These are phyloP conservation scores for Carapus acus DNA, from an alignment of 2,797 vertebrate genomes.

Conservation along the genomic window DNA sequence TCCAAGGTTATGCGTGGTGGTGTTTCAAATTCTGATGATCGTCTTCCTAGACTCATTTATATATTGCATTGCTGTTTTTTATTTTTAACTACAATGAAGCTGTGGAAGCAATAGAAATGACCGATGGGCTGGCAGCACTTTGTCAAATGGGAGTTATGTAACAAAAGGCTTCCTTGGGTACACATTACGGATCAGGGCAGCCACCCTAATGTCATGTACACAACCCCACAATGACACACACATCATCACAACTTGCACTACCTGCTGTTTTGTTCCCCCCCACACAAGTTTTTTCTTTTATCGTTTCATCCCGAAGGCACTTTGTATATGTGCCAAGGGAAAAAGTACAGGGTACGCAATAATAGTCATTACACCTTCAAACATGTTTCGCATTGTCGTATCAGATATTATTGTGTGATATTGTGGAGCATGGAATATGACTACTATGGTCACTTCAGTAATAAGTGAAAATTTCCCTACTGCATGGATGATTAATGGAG, in stretches of 20 bases:
- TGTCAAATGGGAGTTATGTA: slow-evolving; percentile 34
- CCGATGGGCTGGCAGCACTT: slow-evolving; percentile 8
- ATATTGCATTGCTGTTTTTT: not conserved
- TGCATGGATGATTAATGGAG: no score
- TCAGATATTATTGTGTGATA: slow-evolving; percentile 1
- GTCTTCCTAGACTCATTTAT: not conserved
- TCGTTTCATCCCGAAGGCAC: not conserved
- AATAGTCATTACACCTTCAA: slow-evolving; percentile 3
- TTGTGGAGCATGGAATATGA: slow-evolving; percentile 7
- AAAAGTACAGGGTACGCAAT: not conserved
- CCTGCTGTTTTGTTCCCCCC: not conserved
- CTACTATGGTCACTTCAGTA: no score
- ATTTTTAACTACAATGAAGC: not conserved
- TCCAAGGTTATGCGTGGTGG: not conserved
- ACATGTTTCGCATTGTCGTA: not conserved
- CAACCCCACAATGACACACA: not conserved
- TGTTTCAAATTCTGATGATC: not conserved
- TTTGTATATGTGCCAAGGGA: slow-evolving; percentile 1
- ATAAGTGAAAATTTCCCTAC: no score
- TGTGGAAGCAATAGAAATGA: not conserved
- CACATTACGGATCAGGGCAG: slow-evolving; percentile 3
- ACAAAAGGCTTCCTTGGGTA: slow-evolving; percentile 15
- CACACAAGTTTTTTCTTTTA: not conserved
- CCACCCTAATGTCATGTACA: not conserved
- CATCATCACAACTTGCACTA: not conserved